Conservation (phyloP, 2,888 invertebrate genomes). For the Stomorhina lunata region DNA sequence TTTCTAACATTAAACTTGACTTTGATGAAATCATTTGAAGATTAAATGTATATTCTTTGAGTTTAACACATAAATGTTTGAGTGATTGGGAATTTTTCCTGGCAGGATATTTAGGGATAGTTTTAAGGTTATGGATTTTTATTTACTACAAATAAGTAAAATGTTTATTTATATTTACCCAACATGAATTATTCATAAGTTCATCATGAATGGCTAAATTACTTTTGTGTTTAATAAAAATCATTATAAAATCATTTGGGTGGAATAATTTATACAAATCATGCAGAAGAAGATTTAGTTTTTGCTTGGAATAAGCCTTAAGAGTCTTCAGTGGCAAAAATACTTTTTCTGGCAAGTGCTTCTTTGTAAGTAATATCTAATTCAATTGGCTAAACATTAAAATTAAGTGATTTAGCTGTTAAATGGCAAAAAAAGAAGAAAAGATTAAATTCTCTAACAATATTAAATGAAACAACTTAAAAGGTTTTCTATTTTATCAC, state of each 20-base stretch:
- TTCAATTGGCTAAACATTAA: slow-evolving; percentile 43
- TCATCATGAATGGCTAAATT: slow-evolving; percentile 21
- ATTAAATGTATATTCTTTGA: slow-evolving; percentile 56
- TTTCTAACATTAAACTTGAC: background rate
- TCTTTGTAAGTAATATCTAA: slow-evolving; percentile 13
- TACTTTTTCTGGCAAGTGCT: slow-evolving; percentile 16
- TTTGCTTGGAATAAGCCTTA: slow-evolving; percentile 39
- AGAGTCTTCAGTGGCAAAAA: slow-evolving; percentile 21
- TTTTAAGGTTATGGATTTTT: slow-evolving; percentile 29
- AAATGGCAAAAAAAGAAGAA: slow-evolving; percentile 18
- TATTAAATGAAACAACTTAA: background rate
- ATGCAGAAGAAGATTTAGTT: background rate
- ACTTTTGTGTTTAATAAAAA: slow-evolving; percentile 12
- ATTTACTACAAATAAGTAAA: slow-evolving; percentile 18
- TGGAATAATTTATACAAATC: slow-evolving; percentile 58
- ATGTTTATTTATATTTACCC: slow-evolving; percentile 43
- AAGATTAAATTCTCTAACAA: slow-evolving; percentile 9
- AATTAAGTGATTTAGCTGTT: slow-evolving; percentile 57
- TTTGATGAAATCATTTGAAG: slow-evolving; percentile 46
- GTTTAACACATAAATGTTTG: background rate
- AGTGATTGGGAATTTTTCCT: background rate
- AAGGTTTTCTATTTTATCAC: background rate
- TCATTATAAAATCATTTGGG: slow-evolving; percentile 62
- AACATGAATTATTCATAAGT: slow-evolving; percentile 63
- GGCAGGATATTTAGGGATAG: slow-evolving; percentile 55